Evolutionary conservation across 1,140 invertebrate genomes (phyloP).

Genomic region (Psix sp.): DNA sequence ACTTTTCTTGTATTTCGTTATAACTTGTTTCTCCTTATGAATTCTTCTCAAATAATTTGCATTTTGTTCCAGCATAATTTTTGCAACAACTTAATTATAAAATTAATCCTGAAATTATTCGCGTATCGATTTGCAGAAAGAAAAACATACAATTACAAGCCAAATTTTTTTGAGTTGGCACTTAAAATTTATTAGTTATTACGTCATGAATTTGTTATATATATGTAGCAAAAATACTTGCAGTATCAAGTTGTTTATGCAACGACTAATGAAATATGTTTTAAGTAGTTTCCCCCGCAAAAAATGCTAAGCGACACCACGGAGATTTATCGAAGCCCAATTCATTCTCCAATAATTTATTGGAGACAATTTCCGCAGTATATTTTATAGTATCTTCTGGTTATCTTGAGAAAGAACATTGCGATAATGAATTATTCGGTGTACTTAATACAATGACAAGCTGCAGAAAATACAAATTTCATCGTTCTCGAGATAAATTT

Average conservation of each 20-base stretch:
- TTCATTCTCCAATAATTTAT: conserved; percentile 30
- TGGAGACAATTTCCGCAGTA: conserved; percentile 12
- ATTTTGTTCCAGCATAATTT: conserved; percentile 1
- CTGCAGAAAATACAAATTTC: conserved; percentile 13
- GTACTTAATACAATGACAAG: background rate
- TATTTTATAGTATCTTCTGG: background rate
- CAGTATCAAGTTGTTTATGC: conserved; percentile 29
- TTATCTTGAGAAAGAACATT: background rate
- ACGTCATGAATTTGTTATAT: background rate
- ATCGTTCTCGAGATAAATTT: conserved; percentile 11
- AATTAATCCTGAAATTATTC: too few species aligned
- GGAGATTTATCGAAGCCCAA: conserved; percentile 35
- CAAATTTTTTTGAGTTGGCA: too few species aligned
- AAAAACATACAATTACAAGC: too few species aligned
- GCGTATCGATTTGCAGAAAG: too few species aligned
- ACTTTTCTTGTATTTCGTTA: conserved; percentile 4
- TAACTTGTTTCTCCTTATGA: conserved; percentile 1
- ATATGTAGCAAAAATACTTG: background rate
- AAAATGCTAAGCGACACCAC: conserved; percentile 30
- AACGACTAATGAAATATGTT: conserved; percentile 35
- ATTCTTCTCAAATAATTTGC: background rate
- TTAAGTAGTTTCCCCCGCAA: conserved; percentile 13
- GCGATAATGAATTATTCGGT: background rate
- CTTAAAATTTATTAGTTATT: too few species aligned
- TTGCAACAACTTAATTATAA: conserved; percentile 1